These are phyloP conservation scores for Sus scrofa DNA, from an alignment of 2,113 vertebrate genomes.

Conservation along the genomic window T2T-Sscrofa CM000822.6:19324001-19324500, in stretches of 20 bases:
- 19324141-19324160: not conserved
- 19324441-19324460: not conserved
- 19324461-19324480: not conserved
- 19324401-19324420: not conserved
- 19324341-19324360: not conserved
- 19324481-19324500: not conserved
- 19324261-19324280: not conserved
- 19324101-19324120: not conserved
- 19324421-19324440: not conserved
- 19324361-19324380: not conserved
- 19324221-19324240: not conserved
- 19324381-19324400: not conserved
- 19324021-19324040: not conserved
- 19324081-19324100: not conserved
- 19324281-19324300: not conserved
- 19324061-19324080: not conserved
- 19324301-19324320: conserved; percentile 5
- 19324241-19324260: conserved; percentile 7
- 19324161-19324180: not conserved
- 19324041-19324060: not conserved
- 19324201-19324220: not conserved
- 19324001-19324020: not conserved
- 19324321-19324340: not conserved
- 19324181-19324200: not conserved
- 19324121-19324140: not conserved